Conservation (phyloP, 2,797 vertebrate genomes). For the Eulemur albifrons region DNA sequence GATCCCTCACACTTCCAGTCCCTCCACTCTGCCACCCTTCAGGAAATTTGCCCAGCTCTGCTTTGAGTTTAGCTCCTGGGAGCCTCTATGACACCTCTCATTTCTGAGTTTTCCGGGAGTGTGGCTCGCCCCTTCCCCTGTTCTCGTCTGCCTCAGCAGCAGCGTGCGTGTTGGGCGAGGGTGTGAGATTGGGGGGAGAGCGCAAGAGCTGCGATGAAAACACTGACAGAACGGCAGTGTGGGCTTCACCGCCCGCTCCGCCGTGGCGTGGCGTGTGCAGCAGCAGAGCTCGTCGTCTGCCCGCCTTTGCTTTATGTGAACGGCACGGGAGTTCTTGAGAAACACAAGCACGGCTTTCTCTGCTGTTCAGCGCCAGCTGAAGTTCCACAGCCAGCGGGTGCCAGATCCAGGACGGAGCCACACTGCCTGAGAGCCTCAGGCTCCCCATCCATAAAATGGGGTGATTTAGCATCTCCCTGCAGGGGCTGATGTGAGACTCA, state of each 20-base stretch:
- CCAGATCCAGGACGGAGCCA: background rate
- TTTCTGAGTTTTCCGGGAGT: background rate
- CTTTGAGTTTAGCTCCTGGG: background rate
- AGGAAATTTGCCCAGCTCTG: background rate
- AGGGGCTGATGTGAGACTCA: background rate
- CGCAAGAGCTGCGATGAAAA: background rate
- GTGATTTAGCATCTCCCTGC: background rate
- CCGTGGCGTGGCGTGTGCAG: background rate
- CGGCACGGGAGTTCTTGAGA: background rate
- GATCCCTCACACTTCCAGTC: too few relatives aligned
- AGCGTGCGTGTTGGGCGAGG: background rate
- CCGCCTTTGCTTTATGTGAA: background rate
- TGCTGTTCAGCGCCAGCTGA: background rate
- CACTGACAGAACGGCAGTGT: accelerated
- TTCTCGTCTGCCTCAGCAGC: background rate
- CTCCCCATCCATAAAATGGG: background rate
- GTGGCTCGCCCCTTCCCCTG: background rate
- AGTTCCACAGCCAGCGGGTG: background rate
- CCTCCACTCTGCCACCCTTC: background rate
- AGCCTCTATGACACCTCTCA: background rate
- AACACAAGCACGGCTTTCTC: background rate
- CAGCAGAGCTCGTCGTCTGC: accelerated
- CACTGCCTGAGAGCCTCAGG: background rate
- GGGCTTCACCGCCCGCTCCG: background rate
- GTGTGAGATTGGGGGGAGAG: background rate